These are phyloP conservation scores for Florisuga fusca DNA, from an alignment of 2,797 vertebrate genomes.

Conservation along the genomic window DNA sequence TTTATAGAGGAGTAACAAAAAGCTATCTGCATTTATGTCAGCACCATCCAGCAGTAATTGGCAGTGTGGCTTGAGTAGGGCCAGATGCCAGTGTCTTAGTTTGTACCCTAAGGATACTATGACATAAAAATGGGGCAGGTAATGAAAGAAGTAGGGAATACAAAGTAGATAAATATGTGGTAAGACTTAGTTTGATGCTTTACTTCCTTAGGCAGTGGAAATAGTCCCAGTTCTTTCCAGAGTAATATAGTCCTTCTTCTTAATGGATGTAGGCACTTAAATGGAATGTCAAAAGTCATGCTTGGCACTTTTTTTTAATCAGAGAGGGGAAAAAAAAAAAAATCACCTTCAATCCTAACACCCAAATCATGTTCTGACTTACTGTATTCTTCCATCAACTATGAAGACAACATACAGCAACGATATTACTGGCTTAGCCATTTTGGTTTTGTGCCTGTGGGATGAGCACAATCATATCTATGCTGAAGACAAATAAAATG, in stretches of 20 bases:
- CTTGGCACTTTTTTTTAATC: not conserved
- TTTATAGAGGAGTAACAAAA: not conserved
- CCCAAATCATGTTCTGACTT: too few species aligned
- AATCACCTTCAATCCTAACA: too few species aligned
- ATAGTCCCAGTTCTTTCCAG: not conserved
- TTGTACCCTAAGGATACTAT: not conserved
- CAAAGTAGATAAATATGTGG: not conserved
- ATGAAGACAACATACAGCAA: not conserved
- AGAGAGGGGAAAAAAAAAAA: not conserved
- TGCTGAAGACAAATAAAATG: not conserved
- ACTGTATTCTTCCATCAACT: not conserved
- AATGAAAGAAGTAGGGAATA: not conserved
- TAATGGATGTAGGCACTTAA: not conserved
- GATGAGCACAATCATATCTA: not conserved
- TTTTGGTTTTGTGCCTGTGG: not conserved
- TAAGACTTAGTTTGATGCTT: not conserved
- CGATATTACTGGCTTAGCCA: not conserved
- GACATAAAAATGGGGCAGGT: not conserved
- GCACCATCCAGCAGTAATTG: not conserved
- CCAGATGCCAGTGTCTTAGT: not conserved
- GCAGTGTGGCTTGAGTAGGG: not conserved
- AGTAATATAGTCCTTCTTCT: not conserved
- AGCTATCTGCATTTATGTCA: not conserved
- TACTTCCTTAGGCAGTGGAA: not conserved
- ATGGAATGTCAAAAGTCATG: not conserved